Percentiles rank a stretch among this genome's conserved stretches.
Conservation (phyloP, 2,888 invertebrate genomes). For the Eristalis arbustorum region DNA sequence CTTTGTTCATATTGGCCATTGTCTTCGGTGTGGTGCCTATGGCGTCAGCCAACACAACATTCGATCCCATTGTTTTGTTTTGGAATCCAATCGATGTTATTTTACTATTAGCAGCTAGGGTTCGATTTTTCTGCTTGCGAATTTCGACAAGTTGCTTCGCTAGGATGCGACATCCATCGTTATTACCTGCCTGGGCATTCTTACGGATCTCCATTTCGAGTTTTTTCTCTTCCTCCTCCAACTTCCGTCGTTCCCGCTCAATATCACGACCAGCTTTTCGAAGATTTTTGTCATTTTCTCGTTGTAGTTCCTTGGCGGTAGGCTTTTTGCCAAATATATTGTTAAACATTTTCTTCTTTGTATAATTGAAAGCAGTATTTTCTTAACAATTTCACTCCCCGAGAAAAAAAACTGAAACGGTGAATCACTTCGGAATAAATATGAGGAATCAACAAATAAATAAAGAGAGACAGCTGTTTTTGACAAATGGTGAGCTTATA, state of each 20-base stretch:
- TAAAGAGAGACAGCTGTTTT: constrained; percentile 33
- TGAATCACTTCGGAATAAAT: constrained; percentile 36
- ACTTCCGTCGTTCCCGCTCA: constrained; percentile 88
- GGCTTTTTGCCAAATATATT: constrained; percentile 84
- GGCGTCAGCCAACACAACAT: constrained; percentile 91
- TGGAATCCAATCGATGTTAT: constrained; percentile 89
- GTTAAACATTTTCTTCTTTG: constrained; percentile 75
- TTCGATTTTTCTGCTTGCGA: constrained; percentile 92
- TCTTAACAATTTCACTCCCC: neutral
- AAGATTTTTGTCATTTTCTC: constrained; percentile 89
- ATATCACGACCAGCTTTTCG: constrained; percentile 91
- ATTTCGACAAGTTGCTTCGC: constrained; percentile 94
- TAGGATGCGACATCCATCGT: constrained; percentile 89
- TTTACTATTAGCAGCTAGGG: constrained; percentile 90
- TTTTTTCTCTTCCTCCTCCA: constrained; percentile 95
- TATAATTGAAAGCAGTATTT: neutral
- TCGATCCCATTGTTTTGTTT: constrained; percentile 94
- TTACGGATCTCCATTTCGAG: constrained; percentile 94
- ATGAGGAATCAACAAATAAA: constrained; percentile 21
- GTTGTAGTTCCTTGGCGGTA: constrained; percentile 89
- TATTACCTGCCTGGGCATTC: constrained; percentile 92
- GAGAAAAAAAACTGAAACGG: neutral
- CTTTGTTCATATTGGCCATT: constrained; percentile 92
- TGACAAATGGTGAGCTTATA: constrained; percentile 1
- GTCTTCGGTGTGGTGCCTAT: constrained; percentile 94